Base-by-base conservation (phyloP, 2,797 vertebrate genomes). In the Enteromius treurensis region DNA sequence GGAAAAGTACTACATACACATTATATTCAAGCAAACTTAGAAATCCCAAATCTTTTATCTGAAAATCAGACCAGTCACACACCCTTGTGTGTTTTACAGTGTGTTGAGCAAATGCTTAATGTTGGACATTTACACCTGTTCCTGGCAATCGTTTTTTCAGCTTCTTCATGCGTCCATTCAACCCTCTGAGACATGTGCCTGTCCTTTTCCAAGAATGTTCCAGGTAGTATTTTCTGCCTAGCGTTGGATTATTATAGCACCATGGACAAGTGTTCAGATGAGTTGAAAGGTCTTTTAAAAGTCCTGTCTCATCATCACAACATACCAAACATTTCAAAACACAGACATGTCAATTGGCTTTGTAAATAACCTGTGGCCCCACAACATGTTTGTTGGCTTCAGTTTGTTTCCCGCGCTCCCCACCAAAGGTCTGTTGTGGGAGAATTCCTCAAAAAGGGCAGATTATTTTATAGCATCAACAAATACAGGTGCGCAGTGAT, bases 191-290 rank as follows among this genome's bases (percentile, higher is more conserved):
- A 87, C 82, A 81, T 85, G 34, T 65, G 65, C 68, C 67, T 71
- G 49, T 21, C 55, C 64, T 76, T 67, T 82, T 29, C 47, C 17
- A 37, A 86, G 88, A 91, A 91, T 91, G 89, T 91, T 85, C 87
- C 82, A 73, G 80, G 83, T 87, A 87, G 83, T 92, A 91, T 91
- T 91, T 92, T 89, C 85, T 89, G 89, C 79, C 79, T 70, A 32
- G 90, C 90, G 86, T 87, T 58, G 65, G 88, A 90, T 90, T 88
- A 88, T 91, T 90, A 92, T 87, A 89, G 80, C 86, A 79, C 53
- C 37, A 21, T 82, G 77, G 86, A 80, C 47, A 51, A 51, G 49
- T 60, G 91, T 84, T 85, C 47, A 19, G 42, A 77, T 77, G 83
- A 85, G 71, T 83, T 84, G 85, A 47, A 37, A 74, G 69, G 70